Evolutionary conservation across 2,797 vertebrate genomes (phyloP), one percentile per base, ranked within the genome.

Genomic region (Propithecus deckenii): DNA sequence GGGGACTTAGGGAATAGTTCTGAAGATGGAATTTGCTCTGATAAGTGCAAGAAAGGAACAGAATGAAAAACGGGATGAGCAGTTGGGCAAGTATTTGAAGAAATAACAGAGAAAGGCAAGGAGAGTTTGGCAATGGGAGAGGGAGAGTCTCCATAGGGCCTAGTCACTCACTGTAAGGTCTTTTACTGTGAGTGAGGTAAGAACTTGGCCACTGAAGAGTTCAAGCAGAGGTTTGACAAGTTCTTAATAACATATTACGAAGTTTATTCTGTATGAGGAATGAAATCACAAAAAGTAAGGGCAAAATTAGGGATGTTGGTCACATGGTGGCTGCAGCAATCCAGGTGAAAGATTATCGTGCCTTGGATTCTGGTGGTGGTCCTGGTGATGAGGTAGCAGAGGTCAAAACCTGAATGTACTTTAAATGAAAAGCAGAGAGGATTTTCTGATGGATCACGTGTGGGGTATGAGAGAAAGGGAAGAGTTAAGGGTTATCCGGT

Each of bases 81-180:
- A 28, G 15, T 43, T 76, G 4, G 13, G 4, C 7, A 41, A 67
- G 2, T 28, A 22, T 72, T 35, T 74, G 32, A n/a, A 41, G 17
- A 89, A 67, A 57, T 38, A 18, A 43, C 20, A 88, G 38, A 57
- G 11, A 32, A 41, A 50, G 22, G 32, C 4, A 76, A 7, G n/a
- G 8, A 78, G n/a, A 15, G 5, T 78, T 69, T 69, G 41, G n/a
- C 3, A 69, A 7, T 14, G 7, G 15, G 7, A n/a, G 9, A 48
- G 2, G 14, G 3, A 14, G 28, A 41, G 12, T 41, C 59, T 85
- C 12, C 23, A 1, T 2, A 2, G 14, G n/a, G 11, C 2, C 25
- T 67, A 0, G 5, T 18, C 32, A 9, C 25, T 52, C 12, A 41
- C 2, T 59, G 3, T 12, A 57, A 75, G 32, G 9, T 57, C 46